Evolutionary conservation across 92 coral and sea anemone species (phyloP).

Genomic region (Muricea muricata): DNA sequence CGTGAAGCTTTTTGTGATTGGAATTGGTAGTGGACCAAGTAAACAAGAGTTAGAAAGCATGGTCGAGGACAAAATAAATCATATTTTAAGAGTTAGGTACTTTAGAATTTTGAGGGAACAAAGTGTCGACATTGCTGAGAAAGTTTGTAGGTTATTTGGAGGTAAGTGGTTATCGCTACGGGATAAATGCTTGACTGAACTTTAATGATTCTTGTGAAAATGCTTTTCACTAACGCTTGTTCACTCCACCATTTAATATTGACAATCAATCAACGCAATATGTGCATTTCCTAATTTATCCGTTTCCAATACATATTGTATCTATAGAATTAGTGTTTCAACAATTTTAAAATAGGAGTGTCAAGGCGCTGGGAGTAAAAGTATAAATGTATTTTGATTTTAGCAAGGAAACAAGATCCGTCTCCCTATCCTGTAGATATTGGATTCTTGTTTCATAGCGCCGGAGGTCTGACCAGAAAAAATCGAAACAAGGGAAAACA

Average conservation of each 20-base stretch:
- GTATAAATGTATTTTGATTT: neutral
- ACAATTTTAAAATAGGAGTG: too few relatives aligned
- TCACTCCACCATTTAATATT: too few relatives aligned
- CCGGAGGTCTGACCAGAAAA: neutral
- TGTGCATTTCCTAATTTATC: too few relatives aligned
- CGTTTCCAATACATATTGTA: too few relatives aligned
- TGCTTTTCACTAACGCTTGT: too few relatives aligned
- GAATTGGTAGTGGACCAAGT: neutral
- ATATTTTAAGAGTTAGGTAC: neutral
- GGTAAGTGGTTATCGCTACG: neutral
- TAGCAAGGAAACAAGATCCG: neutral
- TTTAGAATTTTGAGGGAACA: neutral
- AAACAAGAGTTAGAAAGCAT: neutral
- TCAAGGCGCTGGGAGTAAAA: too few relatives aligned
- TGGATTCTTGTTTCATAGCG: conserved; percentile 2
- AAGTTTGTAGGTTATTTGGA: neutral
- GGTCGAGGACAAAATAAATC: neutral
- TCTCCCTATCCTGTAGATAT: conserved; percentile 17
- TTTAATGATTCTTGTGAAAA: too few relatives aligned
- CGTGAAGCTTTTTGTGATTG: conserved; percentile 5
- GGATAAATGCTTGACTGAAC: too few relatives aligned
- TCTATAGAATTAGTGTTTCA: too few relatives aligned
- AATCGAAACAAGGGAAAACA: conserved; percentile 18
- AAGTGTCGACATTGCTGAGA: neutral
- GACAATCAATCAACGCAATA: too few relatives aligned